Conservation (phyloP, 1,140 invertebrate genomes). For the Streblospio benedicti region DNA sequence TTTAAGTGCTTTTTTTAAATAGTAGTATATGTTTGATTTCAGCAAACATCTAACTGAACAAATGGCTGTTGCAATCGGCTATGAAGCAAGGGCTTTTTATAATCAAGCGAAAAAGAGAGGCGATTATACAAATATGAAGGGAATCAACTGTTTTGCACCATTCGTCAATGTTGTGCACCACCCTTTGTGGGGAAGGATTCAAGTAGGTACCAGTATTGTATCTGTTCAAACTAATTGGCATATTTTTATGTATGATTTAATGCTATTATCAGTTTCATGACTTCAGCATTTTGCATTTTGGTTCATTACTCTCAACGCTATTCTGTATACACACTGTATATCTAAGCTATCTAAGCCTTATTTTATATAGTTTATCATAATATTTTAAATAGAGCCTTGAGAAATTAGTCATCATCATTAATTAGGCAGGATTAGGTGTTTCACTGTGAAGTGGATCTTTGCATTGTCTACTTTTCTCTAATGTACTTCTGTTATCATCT, state of each 20-base stretch:
- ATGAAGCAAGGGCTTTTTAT: slow-evolving; percentile 36
- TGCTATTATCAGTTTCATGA: background rate
- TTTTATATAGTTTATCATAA: too few relatives aligned
- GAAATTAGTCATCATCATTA: too few relatives aligned
- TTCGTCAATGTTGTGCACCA: slow-evolving; percentile 44
- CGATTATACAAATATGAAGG: slow-evolving; percentile 29
- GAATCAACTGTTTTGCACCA: slow-evolving; percentile 41
- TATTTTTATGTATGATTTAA: background rate
- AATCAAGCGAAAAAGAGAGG: slow-evolving; percentile 28
- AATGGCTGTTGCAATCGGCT: slow-evolving; percentile 31
- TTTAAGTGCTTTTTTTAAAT: too few relatives aligned
- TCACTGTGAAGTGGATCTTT: too few relatives aligned
- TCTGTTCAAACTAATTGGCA: background rate
- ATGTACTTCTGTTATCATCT: too few relatives aligned
- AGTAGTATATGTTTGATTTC: background rate
- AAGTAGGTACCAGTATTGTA: slow-evolving; percentile 23
- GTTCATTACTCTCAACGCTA: too few relatives aligned
- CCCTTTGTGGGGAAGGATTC: slow-evolving; percentile 40
- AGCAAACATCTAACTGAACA: slow-evolving; percentile 26
- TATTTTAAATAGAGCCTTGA: too few relatives aligned
- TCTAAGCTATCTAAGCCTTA: too few relatives aligned
- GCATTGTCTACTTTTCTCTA: too few relatives aligned
- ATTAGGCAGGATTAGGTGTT: too few relatives aligned
- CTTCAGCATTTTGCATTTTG: too few relatives aligned
- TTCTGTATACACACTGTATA: too few relatives aligned